Percentiles rank a stretch among this genome's conserved stretches.
These are phyloP conservation scores for Mola mola DNA, from an alignment of 2,113 vertebrate species.

Conservation along the genomic window DNA sequence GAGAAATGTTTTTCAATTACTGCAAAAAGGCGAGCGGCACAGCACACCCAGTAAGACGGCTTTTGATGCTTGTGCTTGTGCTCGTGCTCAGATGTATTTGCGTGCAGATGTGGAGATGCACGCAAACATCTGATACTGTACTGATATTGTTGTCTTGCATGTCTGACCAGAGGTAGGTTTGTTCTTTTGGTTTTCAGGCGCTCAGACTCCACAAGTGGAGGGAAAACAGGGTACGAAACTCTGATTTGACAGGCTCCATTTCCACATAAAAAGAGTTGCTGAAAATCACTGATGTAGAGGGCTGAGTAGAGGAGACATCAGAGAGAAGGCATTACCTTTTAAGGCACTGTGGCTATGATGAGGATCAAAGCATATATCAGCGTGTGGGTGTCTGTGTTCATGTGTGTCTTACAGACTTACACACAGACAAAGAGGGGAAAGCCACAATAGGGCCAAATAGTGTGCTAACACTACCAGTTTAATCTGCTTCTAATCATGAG, in stretches of 20 bases:
- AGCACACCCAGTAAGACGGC: too few relatives aligned
- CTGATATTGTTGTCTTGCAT: conserved; percentile 7
- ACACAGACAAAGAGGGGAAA: background rate
- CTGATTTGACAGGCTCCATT: conserved; percentile 43
- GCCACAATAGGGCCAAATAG: background rate
- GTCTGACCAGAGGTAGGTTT: background rate
- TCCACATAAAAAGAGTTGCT: conserved; percentile 38
- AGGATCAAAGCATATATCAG: background rate
- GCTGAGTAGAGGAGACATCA: conserved; percentile 29
- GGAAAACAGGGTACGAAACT: conserved; percentile 6
- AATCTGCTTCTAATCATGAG: background rate
- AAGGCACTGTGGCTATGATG: conserved; percentile 27
- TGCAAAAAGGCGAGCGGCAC: conserved; percentile 7
- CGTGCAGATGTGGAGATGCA: conserved; percentile 5
- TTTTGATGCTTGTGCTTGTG: too few relatives aligned
- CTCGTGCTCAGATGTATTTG: conserved; percentile 6
- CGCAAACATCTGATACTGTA: too few relatives aligned
- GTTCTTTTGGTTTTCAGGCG: conserved; percentile 23
- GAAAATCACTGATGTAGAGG: conserved; percentile 35
- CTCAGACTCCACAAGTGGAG: background rate
- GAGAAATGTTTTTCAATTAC: conserved; percentile 54
- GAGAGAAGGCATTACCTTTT: conserved; percentile 15
- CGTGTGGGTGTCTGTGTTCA: conserved; percentile 10
- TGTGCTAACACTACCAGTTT: background rate
- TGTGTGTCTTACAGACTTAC: background rate